phyloP scores from a whole-genome alignment of 2,797 vertebrate species.

The Anniella stebbinsi region DNA sequence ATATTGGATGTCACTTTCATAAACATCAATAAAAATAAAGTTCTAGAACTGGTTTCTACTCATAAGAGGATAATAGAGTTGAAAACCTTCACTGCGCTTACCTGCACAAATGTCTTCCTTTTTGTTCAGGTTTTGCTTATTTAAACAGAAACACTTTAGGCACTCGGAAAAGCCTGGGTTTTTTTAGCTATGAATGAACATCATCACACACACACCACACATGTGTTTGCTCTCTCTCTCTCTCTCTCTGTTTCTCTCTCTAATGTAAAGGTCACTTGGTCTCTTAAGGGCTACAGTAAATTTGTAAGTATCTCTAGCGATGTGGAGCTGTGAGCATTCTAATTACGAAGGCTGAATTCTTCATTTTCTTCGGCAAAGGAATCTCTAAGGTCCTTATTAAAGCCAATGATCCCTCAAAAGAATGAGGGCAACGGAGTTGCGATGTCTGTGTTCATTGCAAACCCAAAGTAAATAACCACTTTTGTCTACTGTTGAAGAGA shows the following conservation, averaged over 20 bases:
- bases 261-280: slow-evolving; percentile 68
- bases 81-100: neutral
- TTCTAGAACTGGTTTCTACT: neutral
- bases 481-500: slow-evolving; percentile 47
- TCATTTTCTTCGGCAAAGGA: slow-evolving; percentile 57
- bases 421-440: slow-evolving; percentile 57
- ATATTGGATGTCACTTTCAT: neutral
- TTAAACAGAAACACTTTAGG: neutral
- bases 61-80: neutral
- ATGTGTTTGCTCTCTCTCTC: too few relatives aligned
- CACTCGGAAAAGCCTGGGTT: neutral
- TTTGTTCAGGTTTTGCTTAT: neutral
- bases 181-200: too few relatives aligned
- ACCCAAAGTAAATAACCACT: slow-evolving; percentile 52
- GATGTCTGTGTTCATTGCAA: slow-evolving; percentile 53
- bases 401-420: slow-evolving; percentile 66
- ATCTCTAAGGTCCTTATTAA: slow-evolving; percentile 81
- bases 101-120: neutral
- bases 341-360: slow-evolving; percentile 71
- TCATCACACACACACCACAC: too few relatives aligned
- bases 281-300: slow-evolving; percentile 65
- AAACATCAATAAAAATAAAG: slow-evolving; percentile 46
- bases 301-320: slow-evolving; percentile 66
- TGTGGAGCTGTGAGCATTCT: slow-evolving; percentile 61
- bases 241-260: slow-evolving; percentile 45